Percentiles rank a stretch among this genome's conserved stretches.
These are phyloP conservation scores for Macroglossus sobrinus DNA, from an alignment of 2,113 vertebrate genomes.

Conservation along the genomic window DNA sequence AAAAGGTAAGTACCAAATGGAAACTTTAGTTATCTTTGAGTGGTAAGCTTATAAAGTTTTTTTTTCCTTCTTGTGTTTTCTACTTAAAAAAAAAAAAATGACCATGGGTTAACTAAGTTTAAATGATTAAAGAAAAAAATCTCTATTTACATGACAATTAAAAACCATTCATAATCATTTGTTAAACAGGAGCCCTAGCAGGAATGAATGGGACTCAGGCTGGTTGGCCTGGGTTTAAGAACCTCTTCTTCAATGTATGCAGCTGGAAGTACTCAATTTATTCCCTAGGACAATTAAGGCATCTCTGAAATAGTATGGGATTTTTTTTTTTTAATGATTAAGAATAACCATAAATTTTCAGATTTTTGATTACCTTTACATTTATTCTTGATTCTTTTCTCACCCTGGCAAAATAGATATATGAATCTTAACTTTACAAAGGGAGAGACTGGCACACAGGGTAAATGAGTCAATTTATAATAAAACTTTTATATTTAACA, in stretches of 20 bases:
- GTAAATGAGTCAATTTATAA: background rate
- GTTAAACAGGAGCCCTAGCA: background rate
- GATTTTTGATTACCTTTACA: background rate
- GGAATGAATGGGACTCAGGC: background rate
- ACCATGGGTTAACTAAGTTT: background rate
- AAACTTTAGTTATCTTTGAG: background rate
- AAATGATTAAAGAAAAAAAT: background rate
- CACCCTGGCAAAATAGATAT: background rate
- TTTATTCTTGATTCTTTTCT: background rate
- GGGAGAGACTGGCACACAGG: background rate
- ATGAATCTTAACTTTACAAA: background rate
- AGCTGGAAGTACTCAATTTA: background rate
- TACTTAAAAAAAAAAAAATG: background rate
- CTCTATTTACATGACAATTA: background rate
- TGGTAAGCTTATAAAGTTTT: background rate
- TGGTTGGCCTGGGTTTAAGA: background rate
- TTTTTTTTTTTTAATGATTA: background rate
- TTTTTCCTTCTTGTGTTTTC: background rate
- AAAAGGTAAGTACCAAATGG: background rate
- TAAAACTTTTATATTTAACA: background rate
- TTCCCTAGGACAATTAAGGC: background rate
- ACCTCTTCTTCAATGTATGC: background rate
- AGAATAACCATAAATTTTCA: background rate
- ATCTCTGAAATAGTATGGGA: background rate
- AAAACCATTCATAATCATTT: background rate